Base-by-base conservation (phyloP, 1,140 invertebrate genomes). In the Procambarus clarkii region DNA sequence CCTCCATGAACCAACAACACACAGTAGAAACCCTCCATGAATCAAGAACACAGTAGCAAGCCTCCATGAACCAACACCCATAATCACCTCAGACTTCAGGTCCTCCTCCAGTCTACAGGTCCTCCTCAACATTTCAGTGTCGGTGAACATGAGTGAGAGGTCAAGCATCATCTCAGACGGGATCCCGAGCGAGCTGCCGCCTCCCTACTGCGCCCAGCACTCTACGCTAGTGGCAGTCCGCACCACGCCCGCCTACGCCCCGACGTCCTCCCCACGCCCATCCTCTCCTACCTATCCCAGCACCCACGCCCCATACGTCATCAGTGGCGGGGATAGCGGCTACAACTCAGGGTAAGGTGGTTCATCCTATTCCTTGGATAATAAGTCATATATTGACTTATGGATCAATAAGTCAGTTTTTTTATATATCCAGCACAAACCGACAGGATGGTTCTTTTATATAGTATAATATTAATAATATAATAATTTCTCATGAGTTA, bases 181-280 rank as follows among this genome's bases (percentile, higher is more conserved):
- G 13, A 71, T 64, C 11, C 80, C 88, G 21, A 77, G 58, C 3
- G 86, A 88, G 9, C 81, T 64, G 0, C 88, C 88, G 18, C 88
- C 88, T 24, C 88, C 88, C 69, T 90, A 90, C 81, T 76, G 77
- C 58, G 87, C 87, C 48, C 87, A 79, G 8, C 87, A 89, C 80
- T 84, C 88, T 24, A 90, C 88, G 15, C 50, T 90, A n/a, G 80
- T 90, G 11, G 88, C 88, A 60, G 88, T 90, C 69, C 80, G 88
- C 24, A 90, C 88, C 60, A 21, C 78, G 54, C 60, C 80, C 71
- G 85, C 85, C 50, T 78, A 78, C 85, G 54, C 85, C 74, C 13
- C 24, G 81, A 54, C 80, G 21, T 69, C 80, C 46, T 24, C 69
- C 44, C 88, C 69, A 81, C 88, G 80, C 80, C 88, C 88, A 15